These are phyloP conservation scores for Netelia melanura DNA, from an alignment of 2,888 invertebrate species.

Conservation along the genomic window DNA sequence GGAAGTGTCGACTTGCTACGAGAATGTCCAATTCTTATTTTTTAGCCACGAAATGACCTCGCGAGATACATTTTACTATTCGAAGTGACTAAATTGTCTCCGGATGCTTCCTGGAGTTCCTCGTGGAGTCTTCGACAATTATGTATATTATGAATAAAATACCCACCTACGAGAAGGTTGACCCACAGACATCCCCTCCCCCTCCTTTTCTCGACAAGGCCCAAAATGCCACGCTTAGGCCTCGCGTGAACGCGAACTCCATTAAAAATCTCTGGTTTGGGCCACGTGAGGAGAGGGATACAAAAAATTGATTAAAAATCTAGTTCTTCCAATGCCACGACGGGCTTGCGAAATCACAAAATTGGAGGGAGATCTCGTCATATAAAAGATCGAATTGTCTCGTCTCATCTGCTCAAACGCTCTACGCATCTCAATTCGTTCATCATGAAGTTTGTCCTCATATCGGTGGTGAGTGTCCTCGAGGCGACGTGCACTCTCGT, in stretches of 20 bases:
- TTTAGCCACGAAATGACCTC: not conserved
- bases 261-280: slow-evolving; percentile 60
- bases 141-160: not conserved
- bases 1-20: not conserved
- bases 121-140: not conserved
- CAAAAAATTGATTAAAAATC: slow-evolving; percentile 80
- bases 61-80: slow-evolving; percentile 10
- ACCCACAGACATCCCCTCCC: not conserved
- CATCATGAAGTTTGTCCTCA: slow-evolving; percentile 82
- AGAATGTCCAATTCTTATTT: not conserved
- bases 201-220: slow-evolving; percentile 1
- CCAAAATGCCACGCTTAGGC: slow-evolving; percentile 37
- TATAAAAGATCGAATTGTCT: slow-evolving; percentile 83
- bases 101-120: slow-evolving; percentile 10
- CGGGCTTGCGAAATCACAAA: slow-evolving; percentile 78
- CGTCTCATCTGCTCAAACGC: slow-evolving; percentile 76
- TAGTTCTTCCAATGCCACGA: slow-evolving; percentile 83
- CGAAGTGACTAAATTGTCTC: not conserved
- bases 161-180: not conserved
- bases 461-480: slow-evolving; percentile 80
- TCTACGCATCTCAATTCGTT: slow-evolving; percentile 75
- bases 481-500: slow-evolving; percentile 6
- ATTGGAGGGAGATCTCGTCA: slow-evolving; percentile 77
- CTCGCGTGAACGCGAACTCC: slow-evolving; percentile 75
- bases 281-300: slow-evolving; percentile 42